Evolutionary conservation across 2,888 invertebrate genomes (phyloP).

Genomic region (Drosophila quinaria): DNA sequence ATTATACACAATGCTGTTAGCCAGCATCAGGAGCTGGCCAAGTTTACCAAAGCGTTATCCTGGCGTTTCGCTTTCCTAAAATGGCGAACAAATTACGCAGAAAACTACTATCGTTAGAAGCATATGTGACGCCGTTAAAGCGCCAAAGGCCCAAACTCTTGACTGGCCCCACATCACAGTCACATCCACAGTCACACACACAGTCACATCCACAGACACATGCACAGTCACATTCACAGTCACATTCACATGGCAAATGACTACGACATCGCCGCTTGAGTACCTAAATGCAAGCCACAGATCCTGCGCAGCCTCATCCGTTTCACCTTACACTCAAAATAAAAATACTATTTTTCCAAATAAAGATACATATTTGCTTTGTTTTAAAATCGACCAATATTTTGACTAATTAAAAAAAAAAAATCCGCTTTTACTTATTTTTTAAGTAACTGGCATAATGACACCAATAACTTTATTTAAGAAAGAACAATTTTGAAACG

Average conservation of each 20-base stretch:
- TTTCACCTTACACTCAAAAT: not conserved
- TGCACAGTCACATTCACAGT: not conserved
- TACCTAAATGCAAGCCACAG: conserved; percentile 71
- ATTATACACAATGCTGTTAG: conserved; percentile 63
- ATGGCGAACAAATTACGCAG: conserved; percentile 84
- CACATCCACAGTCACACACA: not conserved
- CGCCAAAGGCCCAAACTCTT: conserved; percentile 54
- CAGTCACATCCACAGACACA: not conserved
- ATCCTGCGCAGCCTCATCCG: conserved; percentile 22
- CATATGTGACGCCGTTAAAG: conserved; percentile 82
- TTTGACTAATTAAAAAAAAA: too few species aligned
- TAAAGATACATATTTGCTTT: too few species aligned
- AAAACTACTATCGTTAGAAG: conserved; percentile 85
- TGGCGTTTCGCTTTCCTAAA: conserved; percentile 54
- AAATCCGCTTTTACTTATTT: too few species aligned
- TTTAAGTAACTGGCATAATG: too few species aligned
- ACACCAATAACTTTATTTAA: too few species aligned
- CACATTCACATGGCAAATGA: conserved; percentile 40
- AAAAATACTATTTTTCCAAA: too few species aligned
- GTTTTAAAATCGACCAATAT: too few species aligned
- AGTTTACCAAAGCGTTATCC: conserved; percentile 67
- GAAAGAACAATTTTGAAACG: too few species aligned
- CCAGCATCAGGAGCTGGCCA: conserved; percentile 29
- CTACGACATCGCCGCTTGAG: conserved; percentile 63
- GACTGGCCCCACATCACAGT: not conserved